Evolutionary conservation across 1,140 invertebrate genomes (phyloP).

Genomic region (Hesperophylax magnus): DNA sequence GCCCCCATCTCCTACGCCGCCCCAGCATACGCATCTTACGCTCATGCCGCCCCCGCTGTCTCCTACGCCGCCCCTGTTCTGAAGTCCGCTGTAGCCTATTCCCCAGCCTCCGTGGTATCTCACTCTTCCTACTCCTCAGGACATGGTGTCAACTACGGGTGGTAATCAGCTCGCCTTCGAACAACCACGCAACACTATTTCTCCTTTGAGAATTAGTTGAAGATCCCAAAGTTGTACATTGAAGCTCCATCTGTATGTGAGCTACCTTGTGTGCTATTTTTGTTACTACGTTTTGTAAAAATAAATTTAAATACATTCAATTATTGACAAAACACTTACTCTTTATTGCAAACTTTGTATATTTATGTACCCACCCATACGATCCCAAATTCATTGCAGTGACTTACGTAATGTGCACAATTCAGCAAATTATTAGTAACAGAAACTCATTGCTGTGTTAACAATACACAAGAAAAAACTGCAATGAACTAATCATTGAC

Average conservation of each 20-base stretch:
- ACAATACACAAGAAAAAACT: background rate
- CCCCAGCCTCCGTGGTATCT: slow-evolving; percentile 59
- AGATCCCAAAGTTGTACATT: slow-evolving; percentile 14
- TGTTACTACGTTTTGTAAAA: slow-evolving; percentile 16
- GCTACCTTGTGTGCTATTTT: slow-evolving; percentile 34
- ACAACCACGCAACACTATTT: background rate
- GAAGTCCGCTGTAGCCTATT: slow-evolving; percentile 41
- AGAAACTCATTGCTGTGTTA: background rate
- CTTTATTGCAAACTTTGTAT: background rate
- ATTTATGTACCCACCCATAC: background rate
- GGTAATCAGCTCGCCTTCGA: slow-evolving; percentile 37
- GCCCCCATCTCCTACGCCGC: slow-evolving; percentile 38
- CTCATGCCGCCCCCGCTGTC: slow-evolving; percentile 52
- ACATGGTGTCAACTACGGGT: slow-evolving; percentile 50
- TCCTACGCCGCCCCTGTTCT: slow-evolving; percentile 51
- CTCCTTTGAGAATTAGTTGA: background rate
- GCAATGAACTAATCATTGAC: background rate
- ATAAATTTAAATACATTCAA: background rate
- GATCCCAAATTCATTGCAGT: background rate
- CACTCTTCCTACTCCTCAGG: slow-evolving; percentile 55
- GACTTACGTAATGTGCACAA: background rate
- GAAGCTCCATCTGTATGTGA: background rate
- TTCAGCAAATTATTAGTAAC: background rate
- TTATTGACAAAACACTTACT: background rate
- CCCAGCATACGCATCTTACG: slow-evolving; percentile 56